Evolutionary conservation across 2,888 invertebrate genomes (phyloP), one percentile per base, ranked within the genome.

Genomic region (Lordiphosa andalusiaca): DNA sequence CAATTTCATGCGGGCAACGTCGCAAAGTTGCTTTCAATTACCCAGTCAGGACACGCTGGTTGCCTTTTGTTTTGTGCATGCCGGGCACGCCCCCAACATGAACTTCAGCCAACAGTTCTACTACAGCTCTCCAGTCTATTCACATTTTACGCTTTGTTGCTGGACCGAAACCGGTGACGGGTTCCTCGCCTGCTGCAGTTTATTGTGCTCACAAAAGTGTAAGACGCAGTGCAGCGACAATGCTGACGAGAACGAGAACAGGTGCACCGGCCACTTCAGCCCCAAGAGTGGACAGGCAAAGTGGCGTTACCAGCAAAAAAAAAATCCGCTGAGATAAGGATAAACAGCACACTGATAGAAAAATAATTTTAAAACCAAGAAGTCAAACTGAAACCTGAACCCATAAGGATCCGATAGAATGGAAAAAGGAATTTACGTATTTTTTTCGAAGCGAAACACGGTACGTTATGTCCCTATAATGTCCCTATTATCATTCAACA

Each of bases 1-100:
- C 73, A 73, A 73, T 73, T 73, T 77, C 73, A 73, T 77, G 70
- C 71, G 71, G 77, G 77, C 56, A 57, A 62, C 63, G 73, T 70
- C 65, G 67, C 73, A 67, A 73, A 84, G 83, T 83, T 75, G 81
- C 83, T 85, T 86, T 86, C 83, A 85, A 86, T 83, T 84, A 85
- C 73, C 73, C 67, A 75, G 75, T 68, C 75, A 78, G 75, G 76
- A 78, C 80, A 75, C 80, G 72, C 72, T 75, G 53, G 59, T 52
- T 74, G 73, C 71, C 52, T 74, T 67, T 65, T 73, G 64, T 72
- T 73, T 73, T 65, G 69, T 70, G 61, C 70, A 75, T 72, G 75
- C 75, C 73, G 55, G 51, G 44, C 69, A 69, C 72, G 53, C 65
- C 67, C 58, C 52, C 47, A 33, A 61, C 69, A 53, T 49, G 63